Evolutionary conservation across 2,113 vertebrate species (phyloP).

Genomic region (Hippocampus zosterae): DNA sequence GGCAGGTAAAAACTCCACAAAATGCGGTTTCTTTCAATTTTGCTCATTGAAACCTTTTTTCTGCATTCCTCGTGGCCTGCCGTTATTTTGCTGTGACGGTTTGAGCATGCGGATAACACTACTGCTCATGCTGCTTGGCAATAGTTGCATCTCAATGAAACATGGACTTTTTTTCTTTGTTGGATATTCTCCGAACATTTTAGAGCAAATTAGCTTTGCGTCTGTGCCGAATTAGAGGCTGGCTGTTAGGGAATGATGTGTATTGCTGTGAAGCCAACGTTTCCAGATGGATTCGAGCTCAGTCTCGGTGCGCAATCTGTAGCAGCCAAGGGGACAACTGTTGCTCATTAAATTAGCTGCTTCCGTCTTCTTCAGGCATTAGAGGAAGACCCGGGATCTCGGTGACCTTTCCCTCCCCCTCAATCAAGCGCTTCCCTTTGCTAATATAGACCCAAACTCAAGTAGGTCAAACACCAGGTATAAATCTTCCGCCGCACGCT

Average conservation of each 20-base stretch:
- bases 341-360: constrained; percentile 96
- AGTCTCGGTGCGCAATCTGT: constrained; percentile 88
- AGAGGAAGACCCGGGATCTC: constrained; percentile 84
- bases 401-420: constrained; percentile 89
- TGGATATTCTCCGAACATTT: constrained; percentile 5
- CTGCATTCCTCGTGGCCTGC: background rate
- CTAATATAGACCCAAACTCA: constrained; percentile 92
- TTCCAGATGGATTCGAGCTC: constrained; percentile 57
- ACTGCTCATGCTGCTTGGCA: background rate
- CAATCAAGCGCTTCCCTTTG: constrained; percentile 84
- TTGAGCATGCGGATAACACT: background rate
- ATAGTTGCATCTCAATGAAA: background rate
- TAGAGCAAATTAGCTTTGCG: constrained; percentile 16
- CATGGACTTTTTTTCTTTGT: background rate
- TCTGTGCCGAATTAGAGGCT: constrained; percentile 14
- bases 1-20: background rate
- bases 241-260: constrained; percentile 24
- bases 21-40: background rate
- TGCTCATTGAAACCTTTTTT: background rate
- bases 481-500: constrained; percentile 87
- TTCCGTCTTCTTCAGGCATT: constrained; percentile 95
- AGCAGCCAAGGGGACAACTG: constrained; percentile 91
- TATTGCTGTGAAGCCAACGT: constrained; percentile 36
- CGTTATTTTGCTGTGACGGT: background rate
- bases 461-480: constrained; percentile 95